Base-by-base conservation (phyloP, 2,797 vertebrate genomes). In the Lagocephalus sceleratus region DNA sequence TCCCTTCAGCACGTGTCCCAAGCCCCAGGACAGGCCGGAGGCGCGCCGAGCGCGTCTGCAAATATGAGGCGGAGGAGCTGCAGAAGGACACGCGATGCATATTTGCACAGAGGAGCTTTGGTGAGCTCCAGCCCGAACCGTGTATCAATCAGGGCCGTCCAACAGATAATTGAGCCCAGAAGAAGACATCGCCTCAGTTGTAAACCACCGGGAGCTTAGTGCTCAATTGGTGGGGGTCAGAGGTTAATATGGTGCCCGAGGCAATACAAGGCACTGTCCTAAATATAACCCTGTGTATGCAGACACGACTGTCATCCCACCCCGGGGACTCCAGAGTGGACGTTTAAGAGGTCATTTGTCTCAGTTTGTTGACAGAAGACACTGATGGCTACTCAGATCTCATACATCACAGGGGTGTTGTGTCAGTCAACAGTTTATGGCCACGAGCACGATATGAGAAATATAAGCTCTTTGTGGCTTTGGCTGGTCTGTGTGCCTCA, bases 221-320 rank as follows among this genome's bases (percentile, higher is more conserved):
- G 68, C 67, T 60, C 71, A 68, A 69, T 75, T 72, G 63, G 32
- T 14, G 59, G 67, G 67, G 81, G 80, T 85, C 82, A 82, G 60
- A 72, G 82, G 86, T 87, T 80, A 84, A 85, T 73, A 68, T 73
- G 73, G 51, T 77, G 83, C 86, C 81, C n/a, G 71, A 78, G 84
- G 77, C 75, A 51, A 78, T 78, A 78, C 78, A 76, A 78, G 71
- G 55, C 62, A 80, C 53, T 61, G 64, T 80, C 78, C 79, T 81
- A 85, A 86, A 83, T 85, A 81, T 76, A 85, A 68, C 20, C 55
- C 61, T 83, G 75, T 78, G 80, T 79, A 72, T 60, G 60, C 48
- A 77, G 74, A 55, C 64, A 57, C 41, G 40, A 66, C 32, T 63
- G 56, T 73, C 67, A 73, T 78, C 75, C 76, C 61, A 81, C 85